Conservation (phyloP, 2,888 invertebrate species). For the Clepsis dumicolana region DNA sequence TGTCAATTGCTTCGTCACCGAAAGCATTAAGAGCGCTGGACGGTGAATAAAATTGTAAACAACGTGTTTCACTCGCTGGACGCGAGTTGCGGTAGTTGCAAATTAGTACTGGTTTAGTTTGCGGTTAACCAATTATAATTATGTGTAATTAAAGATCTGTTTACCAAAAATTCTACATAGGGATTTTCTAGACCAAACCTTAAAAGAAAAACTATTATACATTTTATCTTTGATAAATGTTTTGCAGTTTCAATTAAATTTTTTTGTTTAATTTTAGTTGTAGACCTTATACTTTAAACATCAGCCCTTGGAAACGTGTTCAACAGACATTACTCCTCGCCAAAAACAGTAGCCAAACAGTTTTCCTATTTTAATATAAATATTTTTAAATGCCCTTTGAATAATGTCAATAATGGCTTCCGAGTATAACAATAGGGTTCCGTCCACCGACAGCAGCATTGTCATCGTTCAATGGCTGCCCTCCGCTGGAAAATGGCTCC, state of each 20-base stretch:
- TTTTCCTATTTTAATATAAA: constrained; percentile 76
- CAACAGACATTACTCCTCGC: constrained; percentile 49
- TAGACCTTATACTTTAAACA: no score
- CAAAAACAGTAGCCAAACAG: constrained; percentile 65
- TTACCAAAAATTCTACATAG: no score
- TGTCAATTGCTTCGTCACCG: constrained; percentile 3
- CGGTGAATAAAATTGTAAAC: constrained; percentile 21
- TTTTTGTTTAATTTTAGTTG: no score
- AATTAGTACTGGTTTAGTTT: constrained; percentile 24
- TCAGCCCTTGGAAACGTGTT: neutral
- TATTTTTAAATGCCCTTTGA: constrained; percentile 80
- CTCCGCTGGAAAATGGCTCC: constrained; percentile 77
- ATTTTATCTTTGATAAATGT: no score
- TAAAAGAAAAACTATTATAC: no score
- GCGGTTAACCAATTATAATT: neutral
- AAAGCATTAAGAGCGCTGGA: constrained; percentile 22
- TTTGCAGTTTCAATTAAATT: no score
- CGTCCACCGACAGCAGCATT: constrained; percentile 77
- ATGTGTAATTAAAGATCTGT: neutral
- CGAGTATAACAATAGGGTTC: constrained; percentile 78
- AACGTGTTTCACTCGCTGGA: neutral
- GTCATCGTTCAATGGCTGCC: constrained; percentile 71
- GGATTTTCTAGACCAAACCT: no score
- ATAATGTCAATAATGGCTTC: constrained; percentile 83
- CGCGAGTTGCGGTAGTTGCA: constrained; percentile 24